Base-by-base conservation (phyloP, 2,888 invertebrate genomes). In the Callyntrura sp. region DNA sequence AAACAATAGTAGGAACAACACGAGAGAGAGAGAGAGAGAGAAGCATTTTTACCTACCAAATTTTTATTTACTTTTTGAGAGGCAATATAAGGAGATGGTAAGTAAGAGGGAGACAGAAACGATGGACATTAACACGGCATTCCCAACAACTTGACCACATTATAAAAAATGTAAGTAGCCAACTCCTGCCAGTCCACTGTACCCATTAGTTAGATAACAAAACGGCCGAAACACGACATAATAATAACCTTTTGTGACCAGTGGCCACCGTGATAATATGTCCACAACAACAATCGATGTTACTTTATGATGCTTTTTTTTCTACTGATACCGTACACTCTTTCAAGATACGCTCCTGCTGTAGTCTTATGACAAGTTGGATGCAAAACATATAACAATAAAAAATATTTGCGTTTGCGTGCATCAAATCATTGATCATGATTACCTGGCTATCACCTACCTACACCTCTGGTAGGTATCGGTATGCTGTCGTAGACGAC, bases 181-280 rank as follows among this genome's bases (percentile, higher is more conserved):
- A 87, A 81, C 45, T 73, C 65, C 87, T 87, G 81, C 87, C 87
- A 81, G 35, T 87, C 81, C 81, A 81, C 70, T 35, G 68, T 68
- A 87, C 55, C 68, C 87, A 87, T 87, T 87, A 87, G 14, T 43
- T 70, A 20, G 70, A 87, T 87, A 86, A 86, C 79, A 85, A 43
- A 76, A 85, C 76, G 68, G 35, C 68, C 14, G 3, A 35, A 35
- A 20, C 68, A 68, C 28, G 28, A 68, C 68, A 68, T 68, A 35
- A 68, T 68, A 68, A 68, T 68, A 68, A 28, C 35, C 35, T 81
- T 70, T 45, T 68, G n/a, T 68, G 68, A 68, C 68, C 68, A 35
- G 68, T 81, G 81, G 81, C 87, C 87, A 87, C 87, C 87, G 87
- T 81, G 70, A 68, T 62, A 62, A 62, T 35, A 68, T 68, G 68